Evolutionary conservation across 2,888 invertebrate species (phyloP), one percentile per base, ranked within the genome.

Genomic region (Chelonus formosanus): DNA sequence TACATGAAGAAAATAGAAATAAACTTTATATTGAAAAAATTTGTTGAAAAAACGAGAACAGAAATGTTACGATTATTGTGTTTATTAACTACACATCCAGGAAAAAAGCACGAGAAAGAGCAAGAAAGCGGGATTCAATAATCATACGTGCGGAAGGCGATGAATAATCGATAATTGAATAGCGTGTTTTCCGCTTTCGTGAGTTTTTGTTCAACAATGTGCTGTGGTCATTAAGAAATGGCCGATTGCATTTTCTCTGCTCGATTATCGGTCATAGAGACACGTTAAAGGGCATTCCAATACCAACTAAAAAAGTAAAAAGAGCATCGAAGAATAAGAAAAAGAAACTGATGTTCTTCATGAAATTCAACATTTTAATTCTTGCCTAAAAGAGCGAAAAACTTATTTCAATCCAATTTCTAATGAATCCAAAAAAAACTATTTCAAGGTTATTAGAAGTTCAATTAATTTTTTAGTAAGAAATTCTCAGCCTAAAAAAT

Each of bases 91-190:
- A 10, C 10, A 40, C 4, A 45, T 31, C n/a, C 8, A 0, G 50
- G 45, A 43, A 40, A 36, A 60, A 40, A 55, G 8, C 4, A 53
- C 34, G 48, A 64, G 35, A 67, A 64, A n/a, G 56, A 48, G 53
- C 58, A 44, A 45, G 56, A 50, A 43, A 53, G 59, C 61, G 34
- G 55, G 48, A 63, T 53, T 57, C 40, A 40, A 67, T 69, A 63
- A 67, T 68, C 63, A 63, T 67, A 68, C 71, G 68, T 63, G 69
- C 65, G 65, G 63, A 67, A 71, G 67, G 61, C 61, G 65, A 65
- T 71, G 71, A 71, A 71, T 72, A 69, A 71, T 72, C 72, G 67
- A 72, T 72, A 57, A 61, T 62, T 50, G 60, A 59, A 56, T 64
- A 60, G 67, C 67, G 67, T 62, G 55, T n/a, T 10, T n/a, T 10